A percentile compares a stretch with the other conserved stretches of the same genome.
Evolutionary conservation across 2,797 vertebrate species (phyloP).

Genomic region (Nannoperca australis): DNA sequence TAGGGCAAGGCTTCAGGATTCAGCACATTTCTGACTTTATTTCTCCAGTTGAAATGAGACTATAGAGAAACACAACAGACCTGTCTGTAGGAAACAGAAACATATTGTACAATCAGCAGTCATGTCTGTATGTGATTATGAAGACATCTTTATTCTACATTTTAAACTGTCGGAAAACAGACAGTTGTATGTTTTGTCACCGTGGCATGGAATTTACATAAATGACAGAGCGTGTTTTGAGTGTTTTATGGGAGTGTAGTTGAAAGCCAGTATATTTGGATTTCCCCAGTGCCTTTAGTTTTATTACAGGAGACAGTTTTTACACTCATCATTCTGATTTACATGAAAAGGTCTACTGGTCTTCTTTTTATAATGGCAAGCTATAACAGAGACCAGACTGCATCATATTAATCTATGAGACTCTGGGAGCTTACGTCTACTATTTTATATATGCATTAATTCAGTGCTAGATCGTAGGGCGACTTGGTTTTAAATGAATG

Average conservation of each 20-base stretch:
- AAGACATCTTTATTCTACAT: conserved; percentile 6
- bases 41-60: background rate
- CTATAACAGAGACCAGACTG: conserved; percentile 20
- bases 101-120: conserved; percentile 1
- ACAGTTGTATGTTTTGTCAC: background rate
- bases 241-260: conserved; percentile 17
- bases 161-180: conserved; percentile 11
- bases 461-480: conserved; percentile 49
- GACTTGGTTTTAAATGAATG: conserved; percentile 62
- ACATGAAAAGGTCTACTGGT: conserved; percentile 24
- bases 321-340: conserved; percentile 20
- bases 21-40: conserved; percentile 6
- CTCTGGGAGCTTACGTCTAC: conserved; percentile 8
- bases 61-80: background rate
- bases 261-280: conserved; percentile 23
- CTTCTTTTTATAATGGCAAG: conserved; percentile 8
- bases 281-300: conserved; percentile 20
- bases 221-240: conserved; percentile 20
- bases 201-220: conserved; percentile 7
- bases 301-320: conserved; percentile 25
- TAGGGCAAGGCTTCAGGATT: conserved; percentile 17
- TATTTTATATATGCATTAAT: conserved; percentile 54
- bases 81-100: conserved; percentile 1
- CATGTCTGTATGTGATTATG: background rate
- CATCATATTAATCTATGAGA: conserved; percentile 33